A percentile compares a stretch with the other conserved stretches of the same genome.
phyloP scores from a whole-genome alignment of 2,797 vertebrate genomes.

The Diglossa cyanea region DNA sequence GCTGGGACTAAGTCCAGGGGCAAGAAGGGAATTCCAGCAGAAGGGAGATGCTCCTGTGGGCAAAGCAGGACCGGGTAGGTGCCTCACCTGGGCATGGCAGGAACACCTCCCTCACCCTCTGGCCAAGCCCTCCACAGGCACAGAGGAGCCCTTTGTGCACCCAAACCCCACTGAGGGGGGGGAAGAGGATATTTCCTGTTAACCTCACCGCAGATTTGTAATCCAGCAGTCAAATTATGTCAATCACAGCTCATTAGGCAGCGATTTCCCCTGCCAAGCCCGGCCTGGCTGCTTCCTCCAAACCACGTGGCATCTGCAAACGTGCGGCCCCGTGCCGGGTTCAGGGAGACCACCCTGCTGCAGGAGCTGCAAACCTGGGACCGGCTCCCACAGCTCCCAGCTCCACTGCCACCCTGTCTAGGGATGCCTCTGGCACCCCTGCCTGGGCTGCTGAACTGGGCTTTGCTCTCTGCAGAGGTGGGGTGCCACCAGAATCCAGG shows the following conservation, averaged over 20 bases:
- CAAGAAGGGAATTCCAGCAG: fast-evolving
- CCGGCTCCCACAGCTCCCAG: fast-evolving
- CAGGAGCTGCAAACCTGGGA: not conserved
- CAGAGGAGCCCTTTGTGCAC: not conserved
- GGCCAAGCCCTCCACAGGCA: not conserved
- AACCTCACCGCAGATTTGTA: not conserved
- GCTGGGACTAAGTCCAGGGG: fast-evolving
- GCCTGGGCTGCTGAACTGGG: not conserved
- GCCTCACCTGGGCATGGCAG: not conserved
- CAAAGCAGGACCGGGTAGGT: not conserved
- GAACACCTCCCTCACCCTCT: not conserved
- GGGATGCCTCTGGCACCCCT: fast-evolving
- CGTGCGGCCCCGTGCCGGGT: not conserved
- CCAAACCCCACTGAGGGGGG: not conserved
- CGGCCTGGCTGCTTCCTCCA: not conserved
- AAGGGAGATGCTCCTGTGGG: not conserved
- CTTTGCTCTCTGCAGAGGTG: too few species aligned
- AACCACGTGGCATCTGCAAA: not conserved
- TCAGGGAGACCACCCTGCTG: conserved; percentile 37
- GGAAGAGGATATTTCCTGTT: conserved; percentile 50
- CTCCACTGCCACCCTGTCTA: fast-evolving
- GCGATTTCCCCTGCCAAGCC: conserved; percentile 15
- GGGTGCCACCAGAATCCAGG: fast-evolving
- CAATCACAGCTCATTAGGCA: conserved; percentile 54
- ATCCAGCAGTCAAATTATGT: conserved; percentile 42